Evolutionary conservation across 2,113 vertebrate genomes (phyloP).

Genomic region (Trachemys scripta): DNA sequence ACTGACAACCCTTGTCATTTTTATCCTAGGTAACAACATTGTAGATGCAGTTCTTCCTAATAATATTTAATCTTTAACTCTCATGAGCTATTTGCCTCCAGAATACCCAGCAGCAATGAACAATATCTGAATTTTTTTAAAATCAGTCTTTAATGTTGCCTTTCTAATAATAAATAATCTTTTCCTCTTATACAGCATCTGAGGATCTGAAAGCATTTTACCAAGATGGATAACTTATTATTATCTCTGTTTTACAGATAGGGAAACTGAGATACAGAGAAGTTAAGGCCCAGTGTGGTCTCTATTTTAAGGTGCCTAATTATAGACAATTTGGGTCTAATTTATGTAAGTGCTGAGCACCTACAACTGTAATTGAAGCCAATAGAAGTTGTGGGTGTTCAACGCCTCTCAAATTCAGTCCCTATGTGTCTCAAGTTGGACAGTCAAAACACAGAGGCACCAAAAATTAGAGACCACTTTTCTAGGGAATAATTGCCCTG

Average conservation of each 20-base stretch:
- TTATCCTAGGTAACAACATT: neutral
- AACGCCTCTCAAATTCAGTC: neutral
- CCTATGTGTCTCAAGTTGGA: neutral
- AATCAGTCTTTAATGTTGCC: neutral
- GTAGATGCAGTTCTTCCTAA: neutral
- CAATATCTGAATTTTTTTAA: neutral
- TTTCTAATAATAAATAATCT: neutral
- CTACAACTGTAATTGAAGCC: neutral
- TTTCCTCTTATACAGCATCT: neutral
- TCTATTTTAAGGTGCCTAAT: neutral
- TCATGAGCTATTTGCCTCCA: neutral
- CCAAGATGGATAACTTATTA: neutral
- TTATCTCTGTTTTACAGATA: neutral
- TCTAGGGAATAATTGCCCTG: neutral
- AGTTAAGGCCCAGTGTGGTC: neutral
- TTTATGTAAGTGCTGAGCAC: neutral
- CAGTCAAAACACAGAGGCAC: conserved; percentile 36
- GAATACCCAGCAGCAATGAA: neutral
- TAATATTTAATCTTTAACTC: neutral
- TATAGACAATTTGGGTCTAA: neutral
- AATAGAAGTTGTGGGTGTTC: neutral
- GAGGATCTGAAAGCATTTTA: neutral
- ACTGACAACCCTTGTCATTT: neutral
- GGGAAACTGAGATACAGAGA: neutral
- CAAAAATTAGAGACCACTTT: conserved; percentile 13